These are phyloP conservation scores for Dolichoris vasculosae DNA, from an alignment of 1,140 invertebrate genomes.

Conservation along the genomic window DNA sequence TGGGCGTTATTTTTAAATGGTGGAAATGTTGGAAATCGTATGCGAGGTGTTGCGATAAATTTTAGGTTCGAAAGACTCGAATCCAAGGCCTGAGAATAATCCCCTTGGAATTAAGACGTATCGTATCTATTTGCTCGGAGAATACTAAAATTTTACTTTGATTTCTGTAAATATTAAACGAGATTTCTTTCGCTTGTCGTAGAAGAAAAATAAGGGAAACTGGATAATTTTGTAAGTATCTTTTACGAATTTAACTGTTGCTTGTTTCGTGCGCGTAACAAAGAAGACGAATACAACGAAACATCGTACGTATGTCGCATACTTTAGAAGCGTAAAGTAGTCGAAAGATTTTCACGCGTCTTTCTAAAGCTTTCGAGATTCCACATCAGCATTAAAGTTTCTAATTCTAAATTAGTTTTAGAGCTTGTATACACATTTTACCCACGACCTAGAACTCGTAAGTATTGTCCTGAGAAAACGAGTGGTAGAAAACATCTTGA, in stretches of 20 bases:
- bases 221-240: neutral
- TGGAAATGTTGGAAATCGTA: no score
- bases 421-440: neutral
- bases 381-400: neutral
- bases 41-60: no score
- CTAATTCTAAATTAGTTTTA: conserved; percentile 1
- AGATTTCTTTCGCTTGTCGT: no score
- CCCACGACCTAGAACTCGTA: neutral
- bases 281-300: neutral
- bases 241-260: neutral
- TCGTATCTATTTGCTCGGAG: no score
- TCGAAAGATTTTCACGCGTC: neutral
- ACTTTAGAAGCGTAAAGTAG: neutral
- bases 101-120: no score
- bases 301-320: neutral
- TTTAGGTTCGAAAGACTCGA: no score
- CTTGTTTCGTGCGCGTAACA: neutral
- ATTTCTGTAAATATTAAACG: neutral
- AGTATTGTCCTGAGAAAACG: neutral
- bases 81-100: no score
- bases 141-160: no score
- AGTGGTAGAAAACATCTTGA: neutral
- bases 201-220: no score
- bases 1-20: no score
- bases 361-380: neutral